Conservation (phyloP, 30 jellyfish, hydroid and myxozoan genomes). For the Aurelia aurita region DNA sequence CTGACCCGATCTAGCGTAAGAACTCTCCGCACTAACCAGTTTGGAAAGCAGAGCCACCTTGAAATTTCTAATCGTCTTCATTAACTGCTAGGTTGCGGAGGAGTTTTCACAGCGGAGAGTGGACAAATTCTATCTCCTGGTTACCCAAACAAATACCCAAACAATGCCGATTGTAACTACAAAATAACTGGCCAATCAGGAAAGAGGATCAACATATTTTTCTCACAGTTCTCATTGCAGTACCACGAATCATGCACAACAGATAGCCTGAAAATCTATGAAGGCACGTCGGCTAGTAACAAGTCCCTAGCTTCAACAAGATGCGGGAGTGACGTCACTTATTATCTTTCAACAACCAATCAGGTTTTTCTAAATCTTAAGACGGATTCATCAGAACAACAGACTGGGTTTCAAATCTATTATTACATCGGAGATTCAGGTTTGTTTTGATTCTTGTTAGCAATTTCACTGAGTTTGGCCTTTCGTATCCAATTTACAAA, state of each 20-base stretch:
- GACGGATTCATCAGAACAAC: slow-evolving; percentile 45
- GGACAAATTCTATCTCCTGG: slow-evolving; percentile 73
- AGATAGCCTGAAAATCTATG: slow-evolving; percentile 53
- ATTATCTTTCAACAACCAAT: slow-evolving; percentile 46
- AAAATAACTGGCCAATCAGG: slow-evolving; percentile 58
- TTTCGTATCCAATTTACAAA: too few species aligned
- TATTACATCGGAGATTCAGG: slow-evolving; percentile 16
- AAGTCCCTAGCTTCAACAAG: slow-evolving; percentile 12
- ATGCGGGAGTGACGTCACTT: slow-evolving; percentile 43
- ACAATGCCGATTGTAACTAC: slow-evolving; percentile 56
- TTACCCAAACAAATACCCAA: slow-evolving; percentile 64
- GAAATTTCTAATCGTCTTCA: not conserved
- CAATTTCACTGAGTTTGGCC: too few species aligned
- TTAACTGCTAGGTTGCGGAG: slow-evolving; percentile 77
- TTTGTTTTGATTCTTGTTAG: not conserved
- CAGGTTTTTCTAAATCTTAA: slow-evolving; percentile 15
- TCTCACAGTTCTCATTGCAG: slow-evolving; percentile 55
- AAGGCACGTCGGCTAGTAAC: slow-evolving; percentile 10
- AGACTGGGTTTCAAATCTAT: slow-evolving; percentile 48
- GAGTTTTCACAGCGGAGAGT: slow-evolving; percentile 15
- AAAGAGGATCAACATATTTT: slow-evolving; percentile 31
- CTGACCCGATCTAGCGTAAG: too few species aligned
- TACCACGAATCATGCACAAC: slow-evolving; percentile 19
- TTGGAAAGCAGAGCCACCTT: too few species aligned
- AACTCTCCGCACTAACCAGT: too few species aligned